A percentile compares a stretch with the other conserved stretches of the same genome.
These are phyloP conservation scores for chimpanzee (Pan troglodytes) DNA, from an alignment of 2,113 vertebrate species.

Conservation along the genomic window NHGRI_mPanTro3-v2.1_pri NC_072401.2:136790001-136790500, in stretches of 20 bases:
- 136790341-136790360: neutral
- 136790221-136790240: neutral
- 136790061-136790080: neutral
- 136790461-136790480: neutral
- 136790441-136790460: neutral
- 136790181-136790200: neutral
- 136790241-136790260: neutral
- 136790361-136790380: neutral
- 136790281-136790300: neutral
- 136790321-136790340: fast-evolving
- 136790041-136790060: neutral
- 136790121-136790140: neutral
- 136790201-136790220: neutral
- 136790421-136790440: neutral
- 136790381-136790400: neutral
- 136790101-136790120: neutral
- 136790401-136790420: neutral
- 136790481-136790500: neutral
- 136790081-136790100: neutral
- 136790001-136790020: neutral
- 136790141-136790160: neutral
- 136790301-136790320: too few relatives aligned
- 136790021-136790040: neutral
- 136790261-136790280: fast-evolving
- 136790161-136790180: neutral